These are phyloP conservation scores for Epinephelus malabaricus DNA, from an alignment of 2,797 vertebrate species.

Conservation along the genomic window DNA sequence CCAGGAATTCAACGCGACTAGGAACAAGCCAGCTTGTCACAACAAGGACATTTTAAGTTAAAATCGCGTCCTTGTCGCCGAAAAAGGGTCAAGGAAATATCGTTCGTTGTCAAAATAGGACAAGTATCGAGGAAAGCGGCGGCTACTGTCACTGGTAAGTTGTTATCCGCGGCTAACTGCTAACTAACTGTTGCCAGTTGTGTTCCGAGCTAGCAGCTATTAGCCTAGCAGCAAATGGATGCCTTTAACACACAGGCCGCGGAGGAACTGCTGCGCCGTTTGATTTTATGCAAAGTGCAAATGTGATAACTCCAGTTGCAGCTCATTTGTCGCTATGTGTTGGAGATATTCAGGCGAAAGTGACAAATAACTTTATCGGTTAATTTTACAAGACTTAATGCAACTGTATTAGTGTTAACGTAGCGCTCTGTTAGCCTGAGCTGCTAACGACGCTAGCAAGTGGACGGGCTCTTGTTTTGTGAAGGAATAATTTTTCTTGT, in stretches of 20 bases:
- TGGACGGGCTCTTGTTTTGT: conserved; percentile 36
- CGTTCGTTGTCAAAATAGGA: conserved; percentile 9
- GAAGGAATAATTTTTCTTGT: not conserved
- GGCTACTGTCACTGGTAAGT: conserved; percentile 59
- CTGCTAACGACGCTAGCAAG: conserved; percentile 60
- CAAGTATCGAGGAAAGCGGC: conserved; percentile 8
- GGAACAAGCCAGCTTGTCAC: conserved; percentile 43
- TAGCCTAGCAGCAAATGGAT: conserved; percentile 76
- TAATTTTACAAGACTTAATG: not conserved
- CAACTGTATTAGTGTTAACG: not conserved
- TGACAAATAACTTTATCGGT: not conserved
- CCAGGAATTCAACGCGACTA: conserved; percentile 77
- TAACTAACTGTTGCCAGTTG: conserved; percentile 14
- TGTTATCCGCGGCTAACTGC: conserved; percentile 34
- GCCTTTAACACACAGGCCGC: conserved; percentile 58
- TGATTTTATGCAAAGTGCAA: not conserved
- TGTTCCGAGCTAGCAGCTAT: conserved; percentile 63
- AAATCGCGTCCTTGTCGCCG: not conserved
- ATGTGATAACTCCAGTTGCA: fast-evolving
- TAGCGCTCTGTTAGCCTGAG: conserved; percentile 47
- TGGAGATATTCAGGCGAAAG: not conserved
- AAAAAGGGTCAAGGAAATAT: not conserved
- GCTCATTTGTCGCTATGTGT: fast-evolving
- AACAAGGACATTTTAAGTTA: conserved; percentile 37
- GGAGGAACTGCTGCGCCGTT: conserved; percentile 11